phyloP scores from a whole-genome alignment of 92 coral and sea anemone species.

The Galaxea fascicularis region DNA sequence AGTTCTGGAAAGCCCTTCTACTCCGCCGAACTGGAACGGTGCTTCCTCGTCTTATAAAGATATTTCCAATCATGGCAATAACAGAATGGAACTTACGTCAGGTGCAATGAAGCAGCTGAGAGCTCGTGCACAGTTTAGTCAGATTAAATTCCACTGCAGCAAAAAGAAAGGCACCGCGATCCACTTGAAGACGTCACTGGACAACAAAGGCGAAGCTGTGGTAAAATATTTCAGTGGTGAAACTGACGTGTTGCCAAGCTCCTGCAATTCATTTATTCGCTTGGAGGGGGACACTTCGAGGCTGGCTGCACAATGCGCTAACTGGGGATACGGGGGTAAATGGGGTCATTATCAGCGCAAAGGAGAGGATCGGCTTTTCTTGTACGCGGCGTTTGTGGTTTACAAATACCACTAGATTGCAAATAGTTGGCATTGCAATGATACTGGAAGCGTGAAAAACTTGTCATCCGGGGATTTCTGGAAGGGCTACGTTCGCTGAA shows the following conservation, averaged over 20 bases:
- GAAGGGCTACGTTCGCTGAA: conserved; percentile 40
- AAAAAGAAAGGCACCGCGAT: conserved; percentile 30
- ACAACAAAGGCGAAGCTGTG: conserved; percentile 31
- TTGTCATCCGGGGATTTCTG: conserved; percentile 43
- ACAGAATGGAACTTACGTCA: conserved; percentile 6
- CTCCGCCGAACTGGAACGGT: neutral
- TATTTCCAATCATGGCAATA: conserved; percentile 33
- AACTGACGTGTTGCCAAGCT: neutral
- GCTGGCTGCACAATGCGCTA: conserved; percentile 26
- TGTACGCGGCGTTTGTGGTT: conserved; percentile 39
- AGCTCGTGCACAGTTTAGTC: conserved; percentile 15
- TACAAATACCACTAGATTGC: conserved; percentile 29
- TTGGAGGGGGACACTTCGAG: conserved; percentile 33
- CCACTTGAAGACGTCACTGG: conserved; percentile 30
- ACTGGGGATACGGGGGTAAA: conserved; percentile 31
- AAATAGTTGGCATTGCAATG: conserved; percentile 53
- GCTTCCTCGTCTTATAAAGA: neutral
- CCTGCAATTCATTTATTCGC: conserved; percentile 11
- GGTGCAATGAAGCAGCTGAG: conserved; percentile 26
- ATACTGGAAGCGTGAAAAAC: neutral
- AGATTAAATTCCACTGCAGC: conserved; percentile 52
- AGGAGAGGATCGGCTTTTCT: conserved; percentile 15
- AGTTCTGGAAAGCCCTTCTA: conserved; percentile 13
- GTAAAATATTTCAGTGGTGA: conserved; percentile 16
- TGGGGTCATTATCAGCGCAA: neutral